A percentile compares a stretch with the other conserved stretches of the same genome.
phyloP scores from a whole-genome alignment of 2,113 vertebrate genomes.

The Oncorhynchus nerka region DNA sequence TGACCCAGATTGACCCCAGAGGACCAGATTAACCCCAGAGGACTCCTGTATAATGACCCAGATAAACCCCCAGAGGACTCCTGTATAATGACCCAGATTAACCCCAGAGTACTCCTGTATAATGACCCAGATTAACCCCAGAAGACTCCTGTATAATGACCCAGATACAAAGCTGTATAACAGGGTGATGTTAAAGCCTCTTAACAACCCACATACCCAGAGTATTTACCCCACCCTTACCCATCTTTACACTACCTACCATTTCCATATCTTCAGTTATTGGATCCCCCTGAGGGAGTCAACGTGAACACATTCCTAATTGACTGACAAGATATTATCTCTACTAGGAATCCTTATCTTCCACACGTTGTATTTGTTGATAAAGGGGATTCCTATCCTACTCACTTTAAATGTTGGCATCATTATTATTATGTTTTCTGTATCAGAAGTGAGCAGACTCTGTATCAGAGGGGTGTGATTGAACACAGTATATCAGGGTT shows the following conservation, averaged over 20 bases:
- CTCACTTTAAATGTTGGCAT: neutral
- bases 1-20: too few species aligned
- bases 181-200: neutral
- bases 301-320: neutral
- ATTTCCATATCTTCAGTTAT: neutral
- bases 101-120: too few species aligned
- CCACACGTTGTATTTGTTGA: too few species aligned
- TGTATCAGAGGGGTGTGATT: conserved; percentile 27
- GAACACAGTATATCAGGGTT: too few species aligned
- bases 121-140: too few species aligned
- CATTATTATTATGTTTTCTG: conserved; percentile 36
- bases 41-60: too few species aligned
- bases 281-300: neutral
- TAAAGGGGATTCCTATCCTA: neutral
- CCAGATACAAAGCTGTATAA: too few species aligned
- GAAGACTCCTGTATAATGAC: too few species aligned
- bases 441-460: conserved; percentile 46
- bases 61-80: too few species aligned
- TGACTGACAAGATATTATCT: conserved; percentile 14
- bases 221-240: neutral
- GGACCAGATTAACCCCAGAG: too few species aligned
- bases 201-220: neutral
- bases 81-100: too few species aligned
- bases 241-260: neutral
- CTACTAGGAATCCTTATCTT: too few species aligned